These are phyloP conservation scores for Drymonia ruficornis DNA, from an alignment of 2,888 invertebrate genomes.

Conservation along the genomic window DNA sequence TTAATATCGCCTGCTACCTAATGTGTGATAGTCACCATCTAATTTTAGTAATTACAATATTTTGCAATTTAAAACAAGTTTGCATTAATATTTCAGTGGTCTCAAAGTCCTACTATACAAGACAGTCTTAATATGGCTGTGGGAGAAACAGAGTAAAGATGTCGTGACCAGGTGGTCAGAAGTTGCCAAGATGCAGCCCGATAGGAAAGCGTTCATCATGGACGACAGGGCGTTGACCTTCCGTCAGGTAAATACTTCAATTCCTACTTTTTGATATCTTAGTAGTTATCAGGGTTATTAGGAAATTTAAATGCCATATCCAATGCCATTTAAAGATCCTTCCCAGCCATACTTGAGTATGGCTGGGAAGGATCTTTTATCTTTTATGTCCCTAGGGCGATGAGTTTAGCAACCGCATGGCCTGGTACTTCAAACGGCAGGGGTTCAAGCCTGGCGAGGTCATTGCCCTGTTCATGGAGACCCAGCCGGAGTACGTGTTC, in stretches of 20 bases:
- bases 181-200: slow-evolving; percentile 79
- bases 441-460: slow-evolving; percentile 89
- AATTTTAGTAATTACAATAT: too few relatives aligned
- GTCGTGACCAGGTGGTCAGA: slow-evolving; percentile 84
- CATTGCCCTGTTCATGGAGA: slow-evolving; percentile 95
- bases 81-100: slow-evolving; percentile 73
- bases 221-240: slow-evolving; percentile 88
- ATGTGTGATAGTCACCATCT: too few relatives aligned
- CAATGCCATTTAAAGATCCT: too few relatives aligned
- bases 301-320: not conserved
- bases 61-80: not conserved
- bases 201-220: slow-evolving; percentile 89
- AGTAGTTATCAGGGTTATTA: slow-evolving; percentile 1
- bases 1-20: too few relatives aligned
- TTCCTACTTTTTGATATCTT: slow-evolving; percentile 6
- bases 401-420: slow-evolving; percentile 84
- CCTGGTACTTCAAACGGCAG: slow-evolving; percentile 82
- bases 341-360: too few relatives aligned
- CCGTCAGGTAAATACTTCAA: slow-evolving; percentile 78
- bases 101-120: slow-evolving; percentile 78
- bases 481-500: slow-evolving; percentile 93
- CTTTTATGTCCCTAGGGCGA: slow-evolving; percentile 72
- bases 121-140: slow-evolving; percentile 78
- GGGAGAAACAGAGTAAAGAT: slow-evolving; percentile 81
- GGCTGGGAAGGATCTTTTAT: not conserved